Evolutionary conservation across 2,888 invertebrate species (phyloP).

Genomic region (Plebejus argus): DNA sequence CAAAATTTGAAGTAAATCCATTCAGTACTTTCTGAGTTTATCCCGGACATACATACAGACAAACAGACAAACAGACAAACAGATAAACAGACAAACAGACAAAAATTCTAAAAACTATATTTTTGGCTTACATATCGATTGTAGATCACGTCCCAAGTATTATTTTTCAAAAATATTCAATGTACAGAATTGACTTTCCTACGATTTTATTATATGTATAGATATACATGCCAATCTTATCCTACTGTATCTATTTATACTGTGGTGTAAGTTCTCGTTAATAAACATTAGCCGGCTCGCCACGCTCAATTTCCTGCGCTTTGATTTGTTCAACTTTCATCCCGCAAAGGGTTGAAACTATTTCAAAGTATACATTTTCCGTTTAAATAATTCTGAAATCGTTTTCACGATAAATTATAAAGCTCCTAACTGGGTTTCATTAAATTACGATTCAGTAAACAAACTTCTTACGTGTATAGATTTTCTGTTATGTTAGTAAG

Average conservation of each 20-base stretch:
- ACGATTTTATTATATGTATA: no score
- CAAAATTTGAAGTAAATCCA: no score
- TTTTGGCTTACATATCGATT: no score
- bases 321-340: slow-evolving; percentile 10
- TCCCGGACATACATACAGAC: no score
- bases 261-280: background rate
- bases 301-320: slow-evolving; percentile 12
- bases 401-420: background rate
- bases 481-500: background rate
- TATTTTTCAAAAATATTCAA: no score
- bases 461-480: background rate
- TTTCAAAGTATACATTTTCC: slow-evolving; percentile 6
- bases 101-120: no score
- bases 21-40: no score
- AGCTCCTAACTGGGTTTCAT: background rate
- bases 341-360: slow-evolving; percentile 2
- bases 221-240: background rate
- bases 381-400: background rate
- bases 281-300: background rate
- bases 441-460: background rate
- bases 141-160: no score
- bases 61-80: no score
- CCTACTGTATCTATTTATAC: background rate
- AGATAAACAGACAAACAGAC: no score
- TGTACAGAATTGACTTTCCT: no score